A percentile compares a stretch with the other conserved stretches of the same genome.
Conservation (phyloP, 1,140 invertebrate genomes). For the Magallana ariakensis region DNA sequence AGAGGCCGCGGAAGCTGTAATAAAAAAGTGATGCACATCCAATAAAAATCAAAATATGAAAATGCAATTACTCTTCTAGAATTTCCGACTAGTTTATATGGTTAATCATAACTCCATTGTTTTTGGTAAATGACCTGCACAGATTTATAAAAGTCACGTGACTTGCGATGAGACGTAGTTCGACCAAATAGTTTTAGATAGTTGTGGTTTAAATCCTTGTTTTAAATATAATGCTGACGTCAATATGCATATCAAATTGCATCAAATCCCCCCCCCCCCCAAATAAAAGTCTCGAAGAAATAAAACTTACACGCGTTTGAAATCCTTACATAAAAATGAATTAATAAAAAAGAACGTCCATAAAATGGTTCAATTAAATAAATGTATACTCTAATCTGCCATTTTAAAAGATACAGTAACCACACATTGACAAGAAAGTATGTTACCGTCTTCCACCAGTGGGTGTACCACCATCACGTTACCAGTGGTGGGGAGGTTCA, state of each 20-base stretch:
- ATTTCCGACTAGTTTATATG: background rate
- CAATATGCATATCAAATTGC: background rate
- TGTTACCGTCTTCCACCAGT: conserved; percentile 40
- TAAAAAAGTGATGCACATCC: background rate
- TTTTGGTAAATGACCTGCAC: background rate
- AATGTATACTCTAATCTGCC: too few species aligned
- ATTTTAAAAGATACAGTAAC: too few species aligned
- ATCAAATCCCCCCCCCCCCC: too few species aligned
- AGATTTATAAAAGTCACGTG: background rate
- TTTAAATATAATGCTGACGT: background rate
- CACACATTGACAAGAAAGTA: background rate
- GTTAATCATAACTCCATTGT: background rate
- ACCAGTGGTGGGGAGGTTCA: background rate
- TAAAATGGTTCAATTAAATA: too few species aligned
- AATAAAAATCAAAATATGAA: too few species aligned
- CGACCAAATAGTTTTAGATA: background rate
- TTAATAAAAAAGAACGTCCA: too few species aligned
- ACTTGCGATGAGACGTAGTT: background rate
- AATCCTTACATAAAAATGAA: too few species aligned
- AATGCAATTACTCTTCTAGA: conserved; percentile 4
- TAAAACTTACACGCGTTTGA: too few species aligned
- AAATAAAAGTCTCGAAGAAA: too few species aligned
- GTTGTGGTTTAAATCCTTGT: background rate
- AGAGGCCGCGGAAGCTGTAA: conserved; percentile 32
- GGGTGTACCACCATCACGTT: conserved; percentile 44